Percentiles rank a stretch among this genome's conserved stretches.
Evolutionary conservation across 2,797 vertebrate genomes (phyloP).

Genomic region (Hirundo rustica): DNA sequence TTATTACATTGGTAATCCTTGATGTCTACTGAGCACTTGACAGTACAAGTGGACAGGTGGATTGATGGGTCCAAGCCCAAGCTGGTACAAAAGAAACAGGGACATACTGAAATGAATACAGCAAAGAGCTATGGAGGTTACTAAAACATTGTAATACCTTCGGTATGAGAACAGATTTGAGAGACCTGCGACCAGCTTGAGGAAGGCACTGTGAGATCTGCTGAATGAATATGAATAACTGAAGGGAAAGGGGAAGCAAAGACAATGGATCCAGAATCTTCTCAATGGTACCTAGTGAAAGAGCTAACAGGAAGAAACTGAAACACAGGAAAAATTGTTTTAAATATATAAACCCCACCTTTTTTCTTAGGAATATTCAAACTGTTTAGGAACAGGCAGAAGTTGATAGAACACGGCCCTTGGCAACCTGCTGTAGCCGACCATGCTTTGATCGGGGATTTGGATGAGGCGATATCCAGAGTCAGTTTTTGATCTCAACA

Average conservation of each 20-base stretch:
- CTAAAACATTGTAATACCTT: background rate
- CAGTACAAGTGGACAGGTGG: background rate
- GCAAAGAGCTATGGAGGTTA: background rate
- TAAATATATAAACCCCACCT: background rate
- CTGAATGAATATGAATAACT: background rate
- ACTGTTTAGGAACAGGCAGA: background rate
- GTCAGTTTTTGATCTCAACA: background rate
- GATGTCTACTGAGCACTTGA: background rate
- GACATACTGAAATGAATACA: background rate
- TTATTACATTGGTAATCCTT: background rate
- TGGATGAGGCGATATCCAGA: background rate
- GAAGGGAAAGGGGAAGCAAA: background rate
- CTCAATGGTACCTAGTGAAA: background rate
- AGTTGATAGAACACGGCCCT: background rate
- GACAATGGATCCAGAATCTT: background rate
- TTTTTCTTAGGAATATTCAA: background rate
- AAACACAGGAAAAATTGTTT: background rate
- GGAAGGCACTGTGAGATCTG: background rate
- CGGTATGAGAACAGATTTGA: background rate
- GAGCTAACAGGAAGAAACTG: background rate
- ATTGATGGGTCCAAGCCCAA: background rate
- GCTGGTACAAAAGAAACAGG: background rate
- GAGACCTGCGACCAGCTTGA: background rate
- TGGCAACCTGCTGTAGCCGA: background rate
- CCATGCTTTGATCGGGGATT: background rate